Evolutionary conservation across 1,140 invertebrate species (phyloP), one percentile per base, ranked within the genome.

Genomic region (Trichonephila clavata): DNA sequence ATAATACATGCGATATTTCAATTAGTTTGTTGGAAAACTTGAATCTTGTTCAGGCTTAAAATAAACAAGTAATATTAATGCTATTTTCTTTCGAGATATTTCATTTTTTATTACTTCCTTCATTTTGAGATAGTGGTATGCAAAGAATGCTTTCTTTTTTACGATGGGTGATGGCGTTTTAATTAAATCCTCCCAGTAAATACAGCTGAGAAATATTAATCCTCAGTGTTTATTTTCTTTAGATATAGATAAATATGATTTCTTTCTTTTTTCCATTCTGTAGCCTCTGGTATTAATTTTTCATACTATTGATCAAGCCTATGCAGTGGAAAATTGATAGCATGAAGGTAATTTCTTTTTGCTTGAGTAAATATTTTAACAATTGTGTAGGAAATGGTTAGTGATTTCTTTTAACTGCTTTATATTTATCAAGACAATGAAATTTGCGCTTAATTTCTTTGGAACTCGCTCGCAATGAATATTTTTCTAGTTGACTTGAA

Each of bases 1-100:
- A 84, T 60, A 84, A 84, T 59, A 59, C 83, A 60, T 84, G 83
- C 27, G 83, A 84, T 84, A 84, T 84, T 84, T 84, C 83, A 84
- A 84, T 84, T 84, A 84, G 83, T 84, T 59, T 84, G 50, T 50
- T 20, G 83, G 24, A 77, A 84, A 59, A 13, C 59, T 84, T 27
- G 83, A 59, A 60, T 60, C 50, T 59, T 27, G 24, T 50, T 20
- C 50, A 50, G 50, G n/a, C 83, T 59, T 84, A 84, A 84, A 84
- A 84, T 84, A 84, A 84, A 84, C 83, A 84, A 27, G 50, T 27
- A 10, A 84, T 84, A 84, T 84, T 84, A 84, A 84, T 84, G 83
- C 83, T 60, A 59, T 57, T 84, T 84, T 60, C 43, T 57, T 84
- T 80, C 71, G n/a, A 4, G 2, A n/a, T 60, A 59, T 27, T 59